Evolutionary conservation across 2,888 invertebrate genomes (phyloP).

Genomic region (Aporophyla lueneburgensis): DNA sequence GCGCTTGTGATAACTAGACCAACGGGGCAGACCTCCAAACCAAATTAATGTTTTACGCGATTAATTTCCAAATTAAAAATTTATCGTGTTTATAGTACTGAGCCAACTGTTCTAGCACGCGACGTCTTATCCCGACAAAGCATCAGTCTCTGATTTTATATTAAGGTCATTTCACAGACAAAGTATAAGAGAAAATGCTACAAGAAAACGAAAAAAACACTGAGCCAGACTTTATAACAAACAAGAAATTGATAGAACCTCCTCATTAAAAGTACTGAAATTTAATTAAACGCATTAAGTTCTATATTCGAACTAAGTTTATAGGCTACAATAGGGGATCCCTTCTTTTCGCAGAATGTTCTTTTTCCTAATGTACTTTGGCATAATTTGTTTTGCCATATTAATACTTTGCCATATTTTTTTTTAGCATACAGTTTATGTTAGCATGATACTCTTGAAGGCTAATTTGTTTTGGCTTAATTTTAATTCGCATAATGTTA

Average conservation of each 20-base stretch:
- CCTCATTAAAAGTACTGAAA: not conserved
- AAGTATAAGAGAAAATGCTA: not conserved
- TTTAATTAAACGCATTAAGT: slow-evolving; percentile 12
- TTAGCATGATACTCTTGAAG: too few relatives aligned
- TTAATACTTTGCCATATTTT: too few relatives aligned
- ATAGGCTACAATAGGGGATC: not conserved
- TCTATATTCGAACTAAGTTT: not conserved
- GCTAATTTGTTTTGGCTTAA: too few relatives aligned
- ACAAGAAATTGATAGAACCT: slow-evolving; percentile 3
- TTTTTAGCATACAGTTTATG: too few relatives aligned
- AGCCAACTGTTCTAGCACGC: not conserved
- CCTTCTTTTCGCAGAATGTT: too few relatives aligned
- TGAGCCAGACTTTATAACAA: not conserved
- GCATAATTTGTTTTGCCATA: too few relatives aligned
- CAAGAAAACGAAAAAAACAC: not conserved
- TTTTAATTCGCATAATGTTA: too few relatives aligned
- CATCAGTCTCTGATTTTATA: not conserved
- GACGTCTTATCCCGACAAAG: not conserved
- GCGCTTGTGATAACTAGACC: too few relatives aligned
- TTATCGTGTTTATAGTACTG: not conserved
- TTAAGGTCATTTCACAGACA: not conserved
- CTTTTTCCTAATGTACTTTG: too few relatives aligned
- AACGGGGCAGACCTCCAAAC: too few relatives aligned
- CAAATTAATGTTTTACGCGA: too few relatives aligned
- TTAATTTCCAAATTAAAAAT: not conserved